A percentile compares a stretch with the other conserved stretches of the same genome.
These are phyloP conservation scores for Leptobrachium ailaonicum DNA, from an alignment of 2,113 vertebrate species.

Conservation along the genomic window DNA sequence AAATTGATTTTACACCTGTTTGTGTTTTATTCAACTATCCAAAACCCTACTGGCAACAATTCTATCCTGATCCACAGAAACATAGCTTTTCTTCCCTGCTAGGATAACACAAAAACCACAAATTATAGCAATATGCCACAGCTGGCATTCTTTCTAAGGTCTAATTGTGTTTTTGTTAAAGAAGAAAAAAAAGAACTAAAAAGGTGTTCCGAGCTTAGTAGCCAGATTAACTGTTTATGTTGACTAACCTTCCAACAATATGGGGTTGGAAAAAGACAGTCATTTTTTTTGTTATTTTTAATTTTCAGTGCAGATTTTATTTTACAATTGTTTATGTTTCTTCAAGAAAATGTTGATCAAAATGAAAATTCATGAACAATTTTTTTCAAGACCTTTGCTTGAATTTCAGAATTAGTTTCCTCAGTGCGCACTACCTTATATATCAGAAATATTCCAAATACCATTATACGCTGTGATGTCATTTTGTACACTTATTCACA, in stretches of 20 bases:
- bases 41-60: conserved; percentile 53
- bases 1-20: conserved; percentile 41
- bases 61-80: conserved; percentile 48
- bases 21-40: conserved; percentile 51
- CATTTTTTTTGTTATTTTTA: no score
- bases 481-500: no score
- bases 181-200: conserved; percentile 42
- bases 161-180: conserved; percentile 35
- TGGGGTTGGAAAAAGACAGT: neutral
- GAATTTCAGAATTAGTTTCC: no score
- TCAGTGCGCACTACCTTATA: no score
- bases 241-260: conserved; percentile 18
- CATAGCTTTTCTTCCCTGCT: conserved; percentile 40
- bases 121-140: conserved; percentile 1
- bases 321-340: no score
- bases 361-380: no score
- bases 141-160: conserved; percentile 4
- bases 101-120: conserved; percentile 24
- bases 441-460: no score
- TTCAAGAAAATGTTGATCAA: no score
- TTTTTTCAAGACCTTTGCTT: no score
- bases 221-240: conserved; percentile 34
- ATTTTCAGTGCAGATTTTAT: no score
- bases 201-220: conserved; percentile 33
- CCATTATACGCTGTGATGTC: no score